phyloP scores from a whole-genome alignment of 2,888 invertebrate genomes.

The Synanthedon andrenaeformis region DNA sequence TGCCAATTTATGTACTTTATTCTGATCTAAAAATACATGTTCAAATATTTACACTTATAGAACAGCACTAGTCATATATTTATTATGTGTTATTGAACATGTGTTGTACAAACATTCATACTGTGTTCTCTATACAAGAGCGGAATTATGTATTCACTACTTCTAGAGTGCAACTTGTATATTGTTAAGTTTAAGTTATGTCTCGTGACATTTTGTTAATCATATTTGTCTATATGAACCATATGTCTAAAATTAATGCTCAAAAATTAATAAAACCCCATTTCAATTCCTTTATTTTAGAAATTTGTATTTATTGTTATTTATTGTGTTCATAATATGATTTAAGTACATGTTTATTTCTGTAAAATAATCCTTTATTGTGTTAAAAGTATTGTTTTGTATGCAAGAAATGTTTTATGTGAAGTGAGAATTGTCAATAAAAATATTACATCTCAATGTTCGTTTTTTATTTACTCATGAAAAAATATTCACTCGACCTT shows the following conservation, averaged over 20 bases:
- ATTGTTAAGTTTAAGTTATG: too few relatives aligned
- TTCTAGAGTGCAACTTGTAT: too few relatives aligned
- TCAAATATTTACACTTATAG: slow-evolving; percentile 22
- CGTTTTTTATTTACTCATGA: slow-evolving; percentile 20
- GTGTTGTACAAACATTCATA: too few relatives aligned
- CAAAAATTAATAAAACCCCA: neutral
- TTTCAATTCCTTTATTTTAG: neutral
- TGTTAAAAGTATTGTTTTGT: slow-evolving; percentile 62
- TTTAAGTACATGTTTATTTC: slow-evolving; percentile 44
- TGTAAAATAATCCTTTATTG: slow-evolving; percentile 44
- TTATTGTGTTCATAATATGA: slow-evolving; percentile 21
- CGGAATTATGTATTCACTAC: too few relatives aligned
- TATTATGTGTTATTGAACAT: slow-evolving; percentile 2
- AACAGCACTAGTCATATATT: slow-evolving; percentile 48
- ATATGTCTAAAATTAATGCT: neutral
- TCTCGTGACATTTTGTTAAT: too few relatives aligned
- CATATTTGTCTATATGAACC: neutral
- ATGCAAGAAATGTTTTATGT: slow-evolving; percentile 51
- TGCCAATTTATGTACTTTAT: neutral
- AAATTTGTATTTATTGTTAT: neutral
- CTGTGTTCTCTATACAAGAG: too few relatives aligned
- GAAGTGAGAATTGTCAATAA: slow-evolving; percentile 65
- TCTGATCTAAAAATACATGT: slow-evolving; percentile 14
- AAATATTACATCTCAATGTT: slow-evolving; percentile 49
- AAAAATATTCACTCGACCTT: neutral